Percentiles rank a stretch among this genome's conserved stretches.
phyloP scores from a whole-genome alignment of 2,797 vertebrate genomes.

The Carapus acus region DNA sequence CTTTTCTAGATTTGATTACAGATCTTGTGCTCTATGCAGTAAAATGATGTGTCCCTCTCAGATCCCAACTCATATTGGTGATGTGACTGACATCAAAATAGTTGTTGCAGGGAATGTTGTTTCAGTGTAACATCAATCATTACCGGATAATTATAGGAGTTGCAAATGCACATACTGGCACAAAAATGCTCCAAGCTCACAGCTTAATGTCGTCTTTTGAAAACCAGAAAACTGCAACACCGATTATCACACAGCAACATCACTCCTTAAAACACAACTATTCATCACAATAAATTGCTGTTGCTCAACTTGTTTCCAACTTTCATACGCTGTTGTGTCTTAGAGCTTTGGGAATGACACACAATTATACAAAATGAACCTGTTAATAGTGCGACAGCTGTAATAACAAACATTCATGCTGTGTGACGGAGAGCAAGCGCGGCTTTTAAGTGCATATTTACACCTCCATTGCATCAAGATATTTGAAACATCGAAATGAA shows the following conservation, averaged over 20 bases:
- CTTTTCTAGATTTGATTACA: conserved; percentile 56
- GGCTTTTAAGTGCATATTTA: not conserved
- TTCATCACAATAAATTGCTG: not conserved
- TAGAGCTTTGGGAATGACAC: not conserved
- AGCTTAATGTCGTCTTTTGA: conserved; percentile 1
- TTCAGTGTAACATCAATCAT: conserved; percentile 10
- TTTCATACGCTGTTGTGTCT: not conserved
- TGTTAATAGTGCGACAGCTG: not conserved
- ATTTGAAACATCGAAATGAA: too few relatives aligned
- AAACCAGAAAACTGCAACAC: conserved; percentile 5
- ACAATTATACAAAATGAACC: not conserved
- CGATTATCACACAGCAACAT: not conserved
- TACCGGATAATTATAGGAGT: conserved; percentile 19
- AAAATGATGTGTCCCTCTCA: conserved; percentile 38
- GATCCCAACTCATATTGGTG: conserved; percentile 42
- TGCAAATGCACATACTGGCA: too few relatives aligned
- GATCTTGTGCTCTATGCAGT: conserved; percentile 54
- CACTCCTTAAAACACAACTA: too few relatives aligned
- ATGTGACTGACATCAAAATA: conserved; percentile 45
- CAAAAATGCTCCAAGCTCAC: too few relatives aligned
- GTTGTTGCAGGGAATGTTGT: conserved; percentile 41
- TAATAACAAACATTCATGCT: not conserved
- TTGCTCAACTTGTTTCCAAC: not conserved
- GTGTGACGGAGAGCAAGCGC: not conserved
- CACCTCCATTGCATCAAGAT: not conserved